Evolutionary conservation across 35 echinoderm and acorn worm species (phyloP), one percentile per base, ranked within the genome.

Genomic region (Hemicentrotus pulcherrimus): DNA sequence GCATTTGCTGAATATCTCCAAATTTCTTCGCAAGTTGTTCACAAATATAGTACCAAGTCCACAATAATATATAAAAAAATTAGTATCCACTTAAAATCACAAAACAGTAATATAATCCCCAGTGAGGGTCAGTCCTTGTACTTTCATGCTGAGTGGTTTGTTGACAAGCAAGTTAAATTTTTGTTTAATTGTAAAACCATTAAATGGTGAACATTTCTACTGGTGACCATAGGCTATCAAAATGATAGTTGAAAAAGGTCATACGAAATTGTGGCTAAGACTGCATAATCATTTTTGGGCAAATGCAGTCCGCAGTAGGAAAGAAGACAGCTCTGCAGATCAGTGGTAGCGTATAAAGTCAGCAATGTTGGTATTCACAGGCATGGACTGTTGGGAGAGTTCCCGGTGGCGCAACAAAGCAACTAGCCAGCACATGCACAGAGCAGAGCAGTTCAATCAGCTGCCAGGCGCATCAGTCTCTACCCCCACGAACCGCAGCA

Each of bases 391-490:
- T 6, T n/a, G 24, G 52, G 65, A 78, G 65, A 6, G 65, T 78
- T 78, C 19, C 65, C 65, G 65, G 61, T 22, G n/a, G 9, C 65
- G 52, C 52, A 59, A 59, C 52, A 78, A 78, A 22, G 65, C 65
- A 78, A 78, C 65, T 28, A 78, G 65, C 65, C 65, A 78, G 65
- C 65, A 78, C 65, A 78, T 59, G 52, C 65, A 78, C 65, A 78
- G 19, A 78, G 65, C 65, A n/a, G 19, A 78, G 65, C 65, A 78
- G 28, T 78, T 33, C 88, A 90, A 90, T 90, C 88, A 90, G 88
- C 88, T 90, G 88, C 88, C 12, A 90, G 88, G 32, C 88, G 88
- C 88, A 47, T 90, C 88, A 90, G 88, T 33, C 88, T 90, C 88
- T 90, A 16, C 88, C 88, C 88, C 88, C 88, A 89, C 87, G 45